A percentile compares a stretch with the other conserved stretches of the same genome.
phyloP scores from a whole-genome alignment of 2,888 invertebrate species.

The Linyphia triangularis region DNA sequence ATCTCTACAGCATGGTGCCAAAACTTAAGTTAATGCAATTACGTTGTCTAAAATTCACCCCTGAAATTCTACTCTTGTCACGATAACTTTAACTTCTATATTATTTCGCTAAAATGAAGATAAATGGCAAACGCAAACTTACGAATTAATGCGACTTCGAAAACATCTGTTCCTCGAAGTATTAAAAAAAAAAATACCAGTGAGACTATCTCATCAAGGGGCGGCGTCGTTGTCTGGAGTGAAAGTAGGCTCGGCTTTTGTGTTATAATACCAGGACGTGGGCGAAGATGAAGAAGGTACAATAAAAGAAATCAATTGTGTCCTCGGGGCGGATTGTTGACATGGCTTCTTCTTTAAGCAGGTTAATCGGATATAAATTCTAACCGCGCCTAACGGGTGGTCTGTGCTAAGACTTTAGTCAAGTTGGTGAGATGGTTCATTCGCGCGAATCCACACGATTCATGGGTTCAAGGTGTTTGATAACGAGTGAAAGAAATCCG shows the following conservation, averaged over 20 bases:
- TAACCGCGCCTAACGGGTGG: conserved; percentile 56
- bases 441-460: conserved; percentile 9
- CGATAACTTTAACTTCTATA: not conserved
- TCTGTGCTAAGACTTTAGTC: not conserved
- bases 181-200: not conserved
- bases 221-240: conserved; percentile 6
- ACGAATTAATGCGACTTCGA: not conserved
- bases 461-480: not conserved
- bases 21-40: too few relatives aligned
- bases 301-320: not conserved
- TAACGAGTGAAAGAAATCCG: not conserved
- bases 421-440: not conserved
- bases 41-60: too few relatives aligned
- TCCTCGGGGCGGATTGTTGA: conserved; percentile 30
- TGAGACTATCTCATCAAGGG: not conserved
- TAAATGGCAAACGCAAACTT: not conserved
- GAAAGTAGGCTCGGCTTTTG: conserved; percentile 11
- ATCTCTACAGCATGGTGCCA: too few relatives aligned
- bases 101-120: not conserved
- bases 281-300: conserved; percentile 23
- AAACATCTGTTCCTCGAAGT: not conserved
- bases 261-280: conserved; percentile 8
- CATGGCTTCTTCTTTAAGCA: conserved; percentile 7
- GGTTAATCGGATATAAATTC: conserved; percentile 34
- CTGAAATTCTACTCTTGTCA: not conserved